These are phyloP conservation scores for Stenotaenia linearis DNA, from an alignment of 2,888 invertebrate species.

Conservation along the genomic window DNA sequence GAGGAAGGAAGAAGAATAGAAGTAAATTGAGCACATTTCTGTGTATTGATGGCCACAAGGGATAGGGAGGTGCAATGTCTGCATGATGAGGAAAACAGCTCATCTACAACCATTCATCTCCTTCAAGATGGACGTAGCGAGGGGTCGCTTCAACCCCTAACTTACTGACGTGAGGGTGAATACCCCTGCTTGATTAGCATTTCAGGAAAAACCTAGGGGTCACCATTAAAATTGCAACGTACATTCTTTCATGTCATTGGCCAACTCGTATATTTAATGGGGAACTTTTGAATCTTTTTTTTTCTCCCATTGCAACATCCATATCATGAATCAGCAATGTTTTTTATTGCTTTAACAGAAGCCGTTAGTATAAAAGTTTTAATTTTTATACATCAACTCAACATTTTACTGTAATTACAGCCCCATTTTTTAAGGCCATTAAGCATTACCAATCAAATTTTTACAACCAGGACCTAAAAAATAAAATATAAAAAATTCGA, in stretches of 20 bases:
- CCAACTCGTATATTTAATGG: background rate
- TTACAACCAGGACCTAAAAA: background rate
- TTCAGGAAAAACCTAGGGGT: conserved; percentile 5
- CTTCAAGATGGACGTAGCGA: background rate
- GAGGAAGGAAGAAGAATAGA: conserved; percentile 13
- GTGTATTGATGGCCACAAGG: background rate
- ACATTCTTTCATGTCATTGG: conserved; percentile 1
- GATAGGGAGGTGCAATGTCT: background rate
- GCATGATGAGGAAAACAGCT: conserved; percentile 23
- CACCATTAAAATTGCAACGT: conserved; percentile 9
- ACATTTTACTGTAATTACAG: background rate
- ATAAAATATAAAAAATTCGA: background rate
- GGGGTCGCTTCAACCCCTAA: conserved; percentile 11
- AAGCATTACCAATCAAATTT: background rate
- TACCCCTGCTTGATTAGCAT: conserved; percentile 2
- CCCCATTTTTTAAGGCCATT: background rate
- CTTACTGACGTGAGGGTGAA: background rate
- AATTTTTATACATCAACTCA: background rate
- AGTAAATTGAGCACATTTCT: conserved; percentile 4
- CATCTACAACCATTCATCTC: conserved; percentile 21
- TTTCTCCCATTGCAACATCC: background rate
- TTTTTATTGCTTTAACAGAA: background rate
- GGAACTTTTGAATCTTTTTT: background rate
- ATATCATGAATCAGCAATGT: background rate
- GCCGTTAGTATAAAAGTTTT: background rate